phyloP scores from a whole-genome alignment of 2,113 vertebrate species.

The Pao palembangensis region DNA sequence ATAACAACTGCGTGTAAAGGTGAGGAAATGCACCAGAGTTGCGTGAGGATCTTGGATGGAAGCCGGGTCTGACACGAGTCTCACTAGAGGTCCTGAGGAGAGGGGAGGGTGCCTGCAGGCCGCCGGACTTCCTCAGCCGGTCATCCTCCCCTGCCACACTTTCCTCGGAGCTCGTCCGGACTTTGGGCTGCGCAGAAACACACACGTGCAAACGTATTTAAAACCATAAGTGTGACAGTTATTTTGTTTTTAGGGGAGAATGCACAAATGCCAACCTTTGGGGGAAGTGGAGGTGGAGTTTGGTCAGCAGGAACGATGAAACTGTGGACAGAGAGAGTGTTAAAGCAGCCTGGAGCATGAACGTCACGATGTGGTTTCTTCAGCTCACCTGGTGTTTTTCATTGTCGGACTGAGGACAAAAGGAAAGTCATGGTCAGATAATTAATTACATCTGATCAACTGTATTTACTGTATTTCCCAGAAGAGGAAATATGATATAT shows the following conservation, averaged over 20 bases:
- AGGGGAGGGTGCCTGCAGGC: slow-evolving; percentile 51
- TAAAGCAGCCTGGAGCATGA: neutral
- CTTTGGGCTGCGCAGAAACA: slow-evolving; percentile 74
- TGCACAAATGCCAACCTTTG: slow-evolving; percentile 73
- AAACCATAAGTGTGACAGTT: neutral
- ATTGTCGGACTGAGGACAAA: slow-evolving; percentile 53
- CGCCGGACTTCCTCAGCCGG: slow-evolving; percentile 6
- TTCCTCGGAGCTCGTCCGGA: slow-evolving; percentile 72
- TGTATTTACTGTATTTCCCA: too few relatives aligned
- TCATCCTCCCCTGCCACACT: slow-evolving; percentile 64
- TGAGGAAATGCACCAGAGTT: slow-evolving; percentile 74
- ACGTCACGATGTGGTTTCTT: neutral
- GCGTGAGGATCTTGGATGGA: slow-evolving; percentile 41
- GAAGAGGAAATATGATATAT: too few relatives aligned
- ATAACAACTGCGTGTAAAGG: neutral
- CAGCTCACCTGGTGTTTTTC: slow-evolving; percentile 42
- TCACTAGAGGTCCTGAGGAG: slow-evolving; percentile 81
- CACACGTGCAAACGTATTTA: neutral
- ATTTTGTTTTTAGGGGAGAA: neutral
- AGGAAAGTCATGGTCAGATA: slow-evolving; percentile 20
- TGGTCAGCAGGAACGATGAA: slow-evolving; percentile 44
- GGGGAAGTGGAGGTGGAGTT: slow-evolving; percentile 83
- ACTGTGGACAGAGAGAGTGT: slow-evolving; percentile 52
- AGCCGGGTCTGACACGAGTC: slow-evolving; percentile 58
- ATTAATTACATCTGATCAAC: neutral